Evolutionary conservation across 2,113 vertebrate genomes (phyloP), one percentile per base, ranked within the genome.

Genomic region (Grus americana): DNA sequence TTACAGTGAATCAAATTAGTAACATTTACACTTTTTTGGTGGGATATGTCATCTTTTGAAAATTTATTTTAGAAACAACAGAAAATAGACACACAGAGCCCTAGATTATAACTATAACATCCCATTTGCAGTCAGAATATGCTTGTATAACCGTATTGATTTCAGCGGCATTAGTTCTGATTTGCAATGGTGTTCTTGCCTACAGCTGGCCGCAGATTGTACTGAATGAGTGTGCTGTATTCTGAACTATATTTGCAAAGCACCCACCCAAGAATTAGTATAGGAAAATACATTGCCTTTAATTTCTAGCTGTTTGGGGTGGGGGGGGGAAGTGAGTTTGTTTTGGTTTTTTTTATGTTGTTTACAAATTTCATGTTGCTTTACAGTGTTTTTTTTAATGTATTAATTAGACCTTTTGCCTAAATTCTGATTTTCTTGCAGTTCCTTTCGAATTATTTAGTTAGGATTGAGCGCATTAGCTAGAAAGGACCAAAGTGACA

Each of bases 361-460:
- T n/a, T 70, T 79, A 42, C 61, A 2, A 40, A 61, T 94, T 98
- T 90, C 50, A 24, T 86, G 66, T 84, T 95, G 44, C 87, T 97
- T 97, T 97, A 71, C 52, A 83, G 82, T 16, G 14, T 5, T 14
- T 15, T 78, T 74, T 93, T 42, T 20, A 38, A 93, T 94, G 23
- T 62, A 80, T 87, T 93, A 95, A 89, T 97, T 98, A 97, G 92
- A 94, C 93, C 96, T 92, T 91, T 96, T 96, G 66, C 91, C 95
- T 85, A 87, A 88, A 82, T 93, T 93, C 92, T 94, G 73, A 72
- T 86, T 96, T 98, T 91, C 92, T 97, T 98, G 94, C 92, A 95
- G 94, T 95, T 97, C 83, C 94, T 98, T 98, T 97, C 94, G 88
- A 90, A 80, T 98, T 97, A 98, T 93, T 98, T 97, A 96, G 94